A percentile compares a stretch with the other conserved stretches of the same genome.
Evolutionary conservation across 2,113 vertebrate genomes (phyloP).

Genomic region (Calyptomena viridis): DNA sequence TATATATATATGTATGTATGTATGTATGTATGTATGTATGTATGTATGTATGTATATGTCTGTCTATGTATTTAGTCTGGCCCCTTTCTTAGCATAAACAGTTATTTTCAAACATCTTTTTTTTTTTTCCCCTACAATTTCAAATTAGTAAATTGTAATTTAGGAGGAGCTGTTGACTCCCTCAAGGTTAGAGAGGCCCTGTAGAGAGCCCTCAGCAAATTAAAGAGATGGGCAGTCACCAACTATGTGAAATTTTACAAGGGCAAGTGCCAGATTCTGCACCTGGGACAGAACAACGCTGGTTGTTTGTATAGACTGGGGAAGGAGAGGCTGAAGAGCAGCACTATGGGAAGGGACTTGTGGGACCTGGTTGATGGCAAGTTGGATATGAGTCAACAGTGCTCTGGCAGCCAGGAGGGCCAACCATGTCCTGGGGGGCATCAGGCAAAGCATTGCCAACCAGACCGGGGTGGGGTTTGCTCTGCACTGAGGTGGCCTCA

Average conservation of each 20-base stretch:
- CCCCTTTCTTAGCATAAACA: neutral
- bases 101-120: neutral
- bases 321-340: neutral
- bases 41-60: neutral
- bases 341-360: accelerated
- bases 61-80: neutral
- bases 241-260: neutral
- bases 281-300: neutral
- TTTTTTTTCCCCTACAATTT: too few species aligned
- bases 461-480: accelerated
- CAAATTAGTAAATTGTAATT: too few species aligned
- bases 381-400: accelerated
- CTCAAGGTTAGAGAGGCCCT: neutral
- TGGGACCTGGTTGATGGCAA: accelerated
- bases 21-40: too few species aligned
- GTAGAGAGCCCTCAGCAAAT: neutral
- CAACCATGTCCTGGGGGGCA: accelerated
- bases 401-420: neutral
- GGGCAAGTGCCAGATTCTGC: neutral
- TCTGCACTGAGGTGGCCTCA: accelerated
- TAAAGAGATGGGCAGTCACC: neutral
- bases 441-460: neutral
- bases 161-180: neutral
- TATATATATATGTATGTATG: neutral
- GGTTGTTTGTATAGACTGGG: neutral